Percentiles rank a stretch among this genome's conserved stretches.
These are phyloP conservation scores for Caradrina clavipalpis DNA, from an alignment of 2,888 invertebrate species.

Conservation along the genomic window DNA sequence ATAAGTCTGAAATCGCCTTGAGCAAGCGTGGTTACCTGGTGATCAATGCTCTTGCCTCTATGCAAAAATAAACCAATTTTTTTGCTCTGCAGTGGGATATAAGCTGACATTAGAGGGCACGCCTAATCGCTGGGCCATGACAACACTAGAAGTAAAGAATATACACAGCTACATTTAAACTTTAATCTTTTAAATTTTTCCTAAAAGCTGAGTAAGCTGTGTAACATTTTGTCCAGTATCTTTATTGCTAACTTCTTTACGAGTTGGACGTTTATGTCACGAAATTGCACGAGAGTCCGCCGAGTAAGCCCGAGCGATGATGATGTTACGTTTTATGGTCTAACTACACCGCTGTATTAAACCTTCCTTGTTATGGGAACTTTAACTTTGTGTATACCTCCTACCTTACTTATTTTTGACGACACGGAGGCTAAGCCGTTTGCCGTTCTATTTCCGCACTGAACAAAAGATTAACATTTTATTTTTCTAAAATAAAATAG, in stretches of 20 bases:
- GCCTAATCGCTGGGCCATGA: too few relatives aligned
- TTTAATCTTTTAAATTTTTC: conserved; percentile 33
- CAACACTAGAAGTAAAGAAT: too few relatives aligned
- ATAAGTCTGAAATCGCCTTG: too few relatives aligned
- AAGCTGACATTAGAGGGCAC: too few relatives aligned
- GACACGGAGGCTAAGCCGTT: too few relatives aligned
- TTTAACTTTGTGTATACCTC: conserved; percentile 17
- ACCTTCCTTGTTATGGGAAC: conserved; percentile 21
- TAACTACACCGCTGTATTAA: conserved; percentile 36
- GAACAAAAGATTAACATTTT: too few relatives aligned
- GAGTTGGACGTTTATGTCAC: conserved; percentile 55
- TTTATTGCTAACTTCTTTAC: conserved; percentile 62
- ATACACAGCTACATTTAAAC: not conserved
- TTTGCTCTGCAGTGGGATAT: too few relatives aligned
- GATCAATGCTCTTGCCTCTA: too few relatives aligned
- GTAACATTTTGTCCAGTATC: conserved; percentile 55
- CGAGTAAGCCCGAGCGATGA: conserved; percentile 45
- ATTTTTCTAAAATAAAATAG: too few relatives aligned
- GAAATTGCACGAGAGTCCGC: conserved; percentile 52
- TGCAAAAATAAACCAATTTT: too few relatives aligned
- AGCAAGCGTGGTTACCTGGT: too few relatives aligned
- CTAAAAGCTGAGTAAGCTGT: conserved; percentile 30
- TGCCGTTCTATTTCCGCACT: too few relatives aligned
- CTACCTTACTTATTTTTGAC: conserved; percentile 1
- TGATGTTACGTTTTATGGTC: conserved; percentile 53